phyloP scores from a whole-genome alignment of 2,888 invertebrate species.

The Oxytorus armatus region DNA sequence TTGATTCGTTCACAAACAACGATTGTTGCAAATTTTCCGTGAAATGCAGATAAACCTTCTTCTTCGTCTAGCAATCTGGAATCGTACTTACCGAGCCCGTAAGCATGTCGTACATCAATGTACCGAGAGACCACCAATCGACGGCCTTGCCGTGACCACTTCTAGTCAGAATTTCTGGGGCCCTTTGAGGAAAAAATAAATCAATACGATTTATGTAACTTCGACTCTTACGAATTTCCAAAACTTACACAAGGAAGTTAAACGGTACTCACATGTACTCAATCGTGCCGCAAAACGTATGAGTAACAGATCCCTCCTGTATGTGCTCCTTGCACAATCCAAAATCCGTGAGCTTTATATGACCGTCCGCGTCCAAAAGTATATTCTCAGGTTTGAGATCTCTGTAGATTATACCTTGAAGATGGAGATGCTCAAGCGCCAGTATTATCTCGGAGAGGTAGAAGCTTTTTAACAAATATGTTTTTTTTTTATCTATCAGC shows the following conservation, averaged over 20 bases:
- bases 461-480: slow-evolving; percentile 83
- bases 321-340: slow-evolving; percentile 82
- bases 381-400: slow-evolving; percentile 99
- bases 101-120: slow-evolving; percentile 99
- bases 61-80: no score
- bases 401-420: slow-evolving; percentile 89
- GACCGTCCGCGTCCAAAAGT: slow-evolving; percentile 96
- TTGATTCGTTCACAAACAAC: no score
- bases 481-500: no score
- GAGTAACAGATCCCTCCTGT: slow-evolving; percentile 95
- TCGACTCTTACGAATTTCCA: neutral
- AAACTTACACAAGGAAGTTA: neutral
- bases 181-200: slow-evolving; percentile 88
- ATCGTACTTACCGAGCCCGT: slow-evolving; percentile 95
- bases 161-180: slow-evolving; percentile 98
- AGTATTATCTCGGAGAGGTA: slow-evolving; percentile 90
- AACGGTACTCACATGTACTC: slow-evolving; percentile 95
- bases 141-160: slow-evolving; percentile 99
- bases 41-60: no score
- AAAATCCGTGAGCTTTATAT: slow-evolving; percentile 86
- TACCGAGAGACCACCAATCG: slow-evolving; percentile 99
- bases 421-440: slow-evolving; percentile 90
- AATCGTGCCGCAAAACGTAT: slow-evolving; percentile 99
- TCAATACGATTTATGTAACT: neutral
- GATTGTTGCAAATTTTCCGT: no score